Evolutionary conservation across 2,113 vertebrate genomes (phyloP), one percentile per base, ranked within the genome.

Genomic region (Gobiocypris rarus): DNA sequence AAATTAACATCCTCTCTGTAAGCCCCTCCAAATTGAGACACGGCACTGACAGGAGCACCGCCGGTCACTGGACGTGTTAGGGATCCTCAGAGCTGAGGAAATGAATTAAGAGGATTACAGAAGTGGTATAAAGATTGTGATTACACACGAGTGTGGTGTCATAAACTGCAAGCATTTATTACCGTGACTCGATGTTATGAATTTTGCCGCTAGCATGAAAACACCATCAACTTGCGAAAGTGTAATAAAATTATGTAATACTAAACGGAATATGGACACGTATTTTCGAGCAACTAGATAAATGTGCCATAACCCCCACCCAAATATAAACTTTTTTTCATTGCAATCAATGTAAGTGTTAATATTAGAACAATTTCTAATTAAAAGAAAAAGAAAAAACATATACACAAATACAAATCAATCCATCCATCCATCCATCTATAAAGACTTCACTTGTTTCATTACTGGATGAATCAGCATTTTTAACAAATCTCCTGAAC

Each of bases 1-100:
- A 91, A 90, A 90, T 84, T 78, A 86, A 86, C 85, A 85, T 87
- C 73, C 58, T 87, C n/a, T 86, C 58, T 88, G 81, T 83, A 89
- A 90, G 86, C 83, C 83, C 50, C 58, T 84, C 83, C 74, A 82
- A 84, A 65, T 59, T 90, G 31, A 61, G 58, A 81, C 54, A 45
- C 19, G 48, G 10, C 26, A 80, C 41, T 31, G 75, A 75, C 59
- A 67, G 50, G 65, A 84, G 50, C 15, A 24, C 52, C 22, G 11
- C 26, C 45, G 3, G 43, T n/a, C 26, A 65, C 54, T 13, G 48
- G 9, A 48, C 5, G 5, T 50, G 14, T 67, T 22, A 38, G 28
- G 45, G 52, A 80, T 78, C 28, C 24, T 19, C 34, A 71, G 8
- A 81, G 78, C 41, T 8, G 59, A 45, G n/a, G 59, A 81, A 81